Evolutionary conservation across 2,888 invertebrate genomes (phyloP).

Genomic region (Acrocyrtus sp.): DNA sequence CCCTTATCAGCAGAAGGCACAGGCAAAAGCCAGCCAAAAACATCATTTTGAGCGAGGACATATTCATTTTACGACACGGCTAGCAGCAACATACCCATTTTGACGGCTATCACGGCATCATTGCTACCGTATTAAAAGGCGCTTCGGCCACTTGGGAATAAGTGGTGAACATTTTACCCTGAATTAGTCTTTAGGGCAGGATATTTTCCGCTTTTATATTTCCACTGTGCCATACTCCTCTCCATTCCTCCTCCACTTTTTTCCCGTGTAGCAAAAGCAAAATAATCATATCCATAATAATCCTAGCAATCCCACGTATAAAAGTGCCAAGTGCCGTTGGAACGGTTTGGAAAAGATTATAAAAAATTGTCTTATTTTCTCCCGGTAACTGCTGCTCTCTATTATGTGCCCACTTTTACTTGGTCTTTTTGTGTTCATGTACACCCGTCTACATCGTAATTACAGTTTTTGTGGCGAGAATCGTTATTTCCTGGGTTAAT

Average conservation of each 20-base stretch:
- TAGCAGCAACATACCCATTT: no score
- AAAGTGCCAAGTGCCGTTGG: not conserved
- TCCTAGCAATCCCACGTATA: no score
- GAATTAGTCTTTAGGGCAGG: slow-evolving; percentile 39
- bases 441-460: not conserved
- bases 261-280: not conserved
- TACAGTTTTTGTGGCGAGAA: slow-evolving; percentile 1
- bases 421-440: not conserved
- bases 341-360: not conserved
- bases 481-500: not conserved
- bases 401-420: not conserved
- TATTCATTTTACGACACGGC: no score
- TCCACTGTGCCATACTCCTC: not conserved
- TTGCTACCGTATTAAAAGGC: not conserved
- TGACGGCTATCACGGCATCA: not conserved
- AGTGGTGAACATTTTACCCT: slow-evolving; percentile 26
- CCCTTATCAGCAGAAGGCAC: not conserved
- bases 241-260: not conserved
- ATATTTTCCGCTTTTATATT: not conserved
- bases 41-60: no score
- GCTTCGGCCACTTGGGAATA: slow-evolving; percentile 20
- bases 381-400: not conserved
- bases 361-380: not conserved
- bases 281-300: slow-evolving; percentile 21
- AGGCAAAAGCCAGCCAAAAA: not conserved